These are phyloP conservation scores for Anthonomus grandis DNA, from an alignment of 1,140 invertebrate genomes.

Conservation along the genomic window DNA sequence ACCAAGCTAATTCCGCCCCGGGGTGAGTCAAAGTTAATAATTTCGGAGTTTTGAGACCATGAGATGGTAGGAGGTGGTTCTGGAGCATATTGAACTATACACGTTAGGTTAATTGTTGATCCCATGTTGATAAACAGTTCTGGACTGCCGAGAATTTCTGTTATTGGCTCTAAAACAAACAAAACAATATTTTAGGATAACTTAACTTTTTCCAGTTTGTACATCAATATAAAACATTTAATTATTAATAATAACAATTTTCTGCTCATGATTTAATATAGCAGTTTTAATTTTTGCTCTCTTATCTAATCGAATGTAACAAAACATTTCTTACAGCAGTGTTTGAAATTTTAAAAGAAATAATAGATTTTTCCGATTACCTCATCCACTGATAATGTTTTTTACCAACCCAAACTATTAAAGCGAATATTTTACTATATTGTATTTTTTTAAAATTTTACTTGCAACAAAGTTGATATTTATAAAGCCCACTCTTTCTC, in stretches of 20 bases:
- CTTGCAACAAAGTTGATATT: too few species aligned
- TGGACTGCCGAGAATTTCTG: conserved; percentile 75
- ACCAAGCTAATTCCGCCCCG: conserved; percentile 69
- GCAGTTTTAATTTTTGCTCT: too few species aligned
- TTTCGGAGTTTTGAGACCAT: conserved; percentile 78
- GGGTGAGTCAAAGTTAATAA: conserved; percentile 77
- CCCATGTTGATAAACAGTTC: conserved; percentile 82
- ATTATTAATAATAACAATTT: neutral
- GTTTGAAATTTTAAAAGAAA: too few species aligned
- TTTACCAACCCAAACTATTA: too few species aligned
- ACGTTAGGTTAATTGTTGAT: conserved; percentile 85
- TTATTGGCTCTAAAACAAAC: conserved; percentile 71
- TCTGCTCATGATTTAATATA: neutral
- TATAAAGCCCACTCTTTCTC: too few species aligned
- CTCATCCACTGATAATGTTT: too few species aligned
- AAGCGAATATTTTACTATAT: too few species aligned
- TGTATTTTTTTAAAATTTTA: too few species aligned
- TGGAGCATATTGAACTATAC: conserved; percentile 75
- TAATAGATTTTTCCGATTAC: too few species aligned
- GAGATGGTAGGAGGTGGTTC: conserved; percentile 74
- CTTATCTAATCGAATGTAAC: too few species aligned
- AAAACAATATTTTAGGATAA: neutral
- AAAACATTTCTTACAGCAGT: too few species aligned
- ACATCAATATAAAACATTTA: neutral
- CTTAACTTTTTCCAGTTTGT: neutral